Base-by-base conservation (phyloP, 1,140 invertebrate species). In the Epicauta chinensis region DNA sequence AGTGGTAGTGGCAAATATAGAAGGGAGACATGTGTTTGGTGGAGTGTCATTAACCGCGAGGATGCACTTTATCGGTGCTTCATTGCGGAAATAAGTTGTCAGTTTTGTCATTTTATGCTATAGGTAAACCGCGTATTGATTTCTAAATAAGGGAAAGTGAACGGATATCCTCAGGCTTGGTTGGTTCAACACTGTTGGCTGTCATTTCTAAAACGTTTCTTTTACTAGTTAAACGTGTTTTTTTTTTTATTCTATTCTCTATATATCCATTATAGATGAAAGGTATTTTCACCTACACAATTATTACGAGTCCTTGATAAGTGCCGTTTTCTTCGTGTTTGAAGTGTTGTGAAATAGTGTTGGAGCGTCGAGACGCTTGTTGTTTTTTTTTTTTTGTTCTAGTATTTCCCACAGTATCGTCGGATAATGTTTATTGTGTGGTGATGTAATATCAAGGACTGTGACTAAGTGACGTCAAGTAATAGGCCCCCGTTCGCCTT, bases 101-200 rank as follows among this genome's bases (percentile, higher is more conserved):
- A 29, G 31, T 31, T 30, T 37, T 17, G 11, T 13, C 15, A 52
- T 32, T 49, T 38, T 49, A 49, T 52, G 51, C 42, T 35, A 51
- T 35, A 51, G 39, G 36, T 39, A 42, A 49, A 57, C 48, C 40
- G 47, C 51, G 55, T 56, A 63, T 63, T 60, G 53, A 55, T 63
- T 63, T 63, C 61, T 63, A 63, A 63, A 61, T 59, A 63, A 63
- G 61, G 61, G 61, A 63, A 63, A 63, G 61, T 63, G 61, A 63
- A 63, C 61, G 61, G 61, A 63, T 63, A 60, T 63, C 61, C 61
- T 63, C 55, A 52, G 61, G 61, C 58, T 41, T 52, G 41, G 23
- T 23, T 23, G 23, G 23, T 23, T 23, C 23, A 23, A 23, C 23
- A 23, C 23, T 23, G 23, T 30, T 51, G 43, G 36, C 49, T 51